phyloP scores from a whole-genome alignment of 2,888 invertebrate genomes.

The Drosophila yooni region DNA sequence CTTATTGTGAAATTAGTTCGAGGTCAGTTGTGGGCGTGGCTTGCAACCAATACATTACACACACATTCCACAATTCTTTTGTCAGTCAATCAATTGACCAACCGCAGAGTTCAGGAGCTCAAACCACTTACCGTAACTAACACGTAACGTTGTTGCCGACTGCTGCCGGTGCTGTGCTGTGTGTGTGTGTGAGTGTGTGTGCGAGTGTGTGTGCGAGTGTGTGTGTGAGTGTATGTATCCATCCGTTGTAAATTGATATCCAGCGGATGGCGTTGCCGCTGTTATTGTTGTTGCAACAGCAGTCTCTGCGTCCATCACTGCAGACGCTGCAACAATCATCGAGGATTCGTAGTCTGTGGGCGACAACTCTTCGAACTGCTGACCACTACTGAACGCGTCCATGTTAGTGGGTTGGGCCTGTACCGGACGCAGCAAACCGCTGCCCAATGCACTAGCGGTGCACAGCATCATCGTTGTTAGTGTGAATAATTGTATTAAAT shows the following conservation, averaged over 20 bases:
- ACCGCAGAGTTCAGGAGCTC: conserved; percentile 39
- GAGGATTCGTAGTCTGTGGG: conserved; percentile 22
- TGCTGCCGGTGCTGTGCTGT: conserved; percentile 21
- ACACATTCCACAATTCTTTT: conserved; percentile 17
- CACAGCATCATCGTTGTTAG: conserved; percentile 61
- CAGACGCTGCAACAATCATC: conserved; percentile 27
- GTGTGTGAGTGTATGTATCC: conserved; percentile 12
- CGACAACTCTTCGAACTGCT: conserved; percentile 27
- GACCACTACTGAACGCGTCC: conserved; percentile 36
- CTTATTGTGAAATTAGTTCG: conserved; percentile 24
- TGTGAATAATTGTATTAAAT: conserved; percentile 61
- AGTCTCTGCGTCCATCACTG: conserved; percentile 20
- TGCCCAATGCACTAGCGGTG: conserved; percentile 37
- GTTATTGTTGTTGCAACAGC: conserved; percentile 7
- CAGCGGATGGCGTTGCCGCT: conserved; percentile 19
- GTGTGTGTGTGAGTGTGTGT: conserved; percentile 10
- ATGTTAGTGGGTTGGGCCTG: conserved; percentile 21
- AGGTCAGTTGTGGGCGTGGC: conserved; percentile 37
- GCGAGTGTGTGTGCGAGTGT: conserved; percentile 3
- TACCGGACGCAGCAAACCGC: conserved; percentile 34
- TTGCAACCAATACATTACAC: conserved; percentile 41
- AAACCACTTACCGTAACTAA: conserved; percentile 55
- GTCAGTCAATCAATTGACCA: conserved; percentile 9
- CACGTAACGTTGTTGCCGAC: conserved; percentile 46
- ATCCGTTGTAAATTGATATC: conserved; percentile 47